Base-by-base conservation (phyloP, 2,113 vertebrate species). In the Gallinago paraguaiae region DNA sequence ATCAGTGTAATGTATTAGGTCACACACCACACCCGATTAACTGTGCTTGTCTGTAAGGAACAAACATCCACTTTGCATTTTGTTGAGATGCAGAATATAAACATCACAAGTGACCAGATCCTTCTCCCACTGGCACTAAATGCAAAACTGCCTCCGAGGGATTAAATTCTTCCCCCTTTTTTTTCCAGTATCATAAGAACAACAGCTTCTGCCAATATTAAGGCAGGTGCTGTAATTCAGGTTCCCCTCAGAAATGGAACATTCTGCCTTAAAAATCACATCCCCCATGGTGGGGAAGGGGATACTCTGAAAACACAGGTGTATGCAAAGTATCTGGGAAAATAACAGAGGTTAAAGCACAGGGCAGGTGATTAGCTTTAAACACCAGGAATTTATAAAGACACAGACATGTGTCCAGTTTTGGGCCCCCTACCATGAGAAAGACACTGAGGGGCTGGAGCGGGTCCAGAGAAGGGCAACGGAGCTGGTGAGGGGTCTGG, bases 211-310 rank as follows among this genome's bases (percentile, higher is more conserved):
- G 39, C 6, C 23, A 31, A 30, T 9, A 33, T 15, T 31, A 68
- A 79, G 23, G 6, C 24, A 3, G 7, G 7, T 76, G 17, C 15
- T 68, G 13, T 37, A 75, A 68, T 84, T 75, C 31, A 65, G 27
- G 10, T 24, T 43, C 7, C 17, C 5, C 39, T 80, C 54, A 25
- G 20, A 75, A 70, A 45, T 5, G 27, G 14, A 23, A 53, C 20
- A 12, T 86, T 81, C 60, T 59, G 60, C 46, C 37, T 51, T 35
- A 25, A 81, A 70, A 22, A 54, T 43, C 16, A 5, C 37, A 30
- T 39, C 33, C 30, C 8, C 13, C 5, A 0, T 0, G 2, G 13
- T 28, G 72, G 23, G 31, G 33, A 65, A 60, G 8, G 53, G 30
- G 17, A 6, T 3, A 31, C 9, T 25, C 7, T 60, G 48, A 50